phyloP scores from a whole-genome alignment of 2,888 invertebrate genomes.

The Taphrorychus bicolor region DNA sequence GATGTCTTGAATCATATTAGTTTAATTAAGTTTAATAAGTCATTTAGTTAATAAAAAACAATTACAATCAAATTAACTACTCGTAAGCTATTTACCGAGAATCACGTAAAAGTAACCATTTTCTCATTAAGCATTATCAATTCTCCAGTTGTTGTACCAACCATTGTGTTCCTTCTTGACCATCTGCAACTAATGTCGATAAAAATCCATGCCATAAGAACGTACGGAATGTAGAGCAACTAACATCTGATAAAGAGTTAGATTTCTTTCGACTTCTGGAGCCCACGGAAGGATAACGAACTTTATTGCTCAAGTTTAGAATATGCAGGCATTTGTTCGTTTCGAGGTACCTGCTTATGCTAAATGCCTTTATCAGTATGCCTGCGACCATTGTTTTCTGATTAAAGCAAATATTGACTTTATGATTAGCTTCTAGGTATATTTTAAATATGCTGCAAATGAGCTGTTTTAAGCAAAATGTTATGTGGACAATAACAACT shows the following conservation, averaged over 20 bases:
- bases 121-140: slow-evolving; percentile 14
- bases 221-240: slow-evolving; percentile 38
- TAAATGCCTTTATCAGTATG: neutral
- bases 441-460: neutral
- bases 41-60: too few relatives aligned
- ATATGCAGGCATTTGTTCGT: neutral
- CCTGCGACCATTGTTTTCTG: slow-evolving; percentile 1
- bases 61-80: neutral
- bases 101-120: slow-evolving; percentile 8
- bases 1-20: neutral
- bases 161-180: slow-evolving; percentile 21
- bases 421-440: neutral
- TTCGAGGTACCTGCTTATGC: neutral
- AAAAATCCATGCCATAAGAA: slow-evolving; percentile 26
- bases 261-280: slow-evolving; percentile 25
- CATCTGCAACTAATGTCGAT: slow-evolving; percentile 27
- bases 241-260: slow-evolving; percentile 34
- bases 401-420: neutral
- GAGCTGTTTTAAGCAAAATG: too few relatives aligned
- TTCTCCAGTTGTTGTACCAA: slow-evolving; percentile 15
- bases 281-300: slow-evolving; percentile 32
- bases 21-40: too few relatives aligned
- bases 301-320: slow-evolving; percentile 17
- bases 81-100: neutral
- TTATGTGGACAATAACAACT: too few relatives aligned